These are phyloP conservation scores for Branchinecta lynchi DNA, from an alignment of 1,140 invertebrate genomes.

Conservation along the genomic window DNA sequence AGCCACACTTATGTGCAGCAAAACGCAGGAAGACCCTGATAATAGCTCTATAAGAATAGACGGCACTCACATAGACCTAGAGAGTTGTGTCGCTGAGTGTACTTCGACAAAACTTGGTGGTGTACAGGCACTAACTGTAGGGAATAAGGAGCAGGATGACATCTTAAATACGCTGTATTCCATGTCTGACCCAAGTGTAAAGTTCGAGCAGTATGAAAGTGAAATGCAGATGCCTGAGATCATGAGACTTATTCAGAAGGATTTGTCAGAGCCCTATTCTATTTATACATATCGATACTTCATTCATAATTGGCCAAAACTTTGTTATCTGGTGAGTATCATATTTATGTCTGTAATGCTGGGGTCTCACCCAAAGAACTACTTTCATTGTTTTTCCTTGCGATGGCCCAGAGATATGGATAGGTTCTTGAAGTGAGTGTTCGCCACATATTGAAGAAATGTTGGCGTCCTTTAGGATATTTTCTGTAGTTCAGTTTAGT, in stretches of 20 bases:
- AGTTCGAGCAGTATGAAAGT: conserved; percentile 64
- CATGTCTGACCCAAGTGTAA: conserved; percentile 24
- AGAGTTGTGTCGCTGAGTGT: too few species aligned
- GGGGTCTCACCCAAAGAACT: too few species aligned
- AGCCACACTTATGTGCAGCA: conserved; percentile 6
- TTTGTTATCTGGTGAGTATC: conserved; percentile 79
- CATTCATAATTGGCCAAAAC: conserved; percentile 98
- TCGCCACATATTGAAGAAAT: too few species aligned
- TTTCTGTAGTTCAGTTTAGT: too few species aligned
- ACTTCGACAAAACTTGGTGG: not conserved
- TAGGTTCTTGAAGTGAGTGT: too few species aligned
- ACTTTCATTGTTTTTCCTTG: too few species aligned
- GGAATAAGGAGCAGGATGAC: not conserved
- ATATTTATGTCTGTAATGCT: not conserved
- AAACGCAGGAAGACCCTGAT: not conserved
- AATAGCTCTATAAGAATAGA: not conserved
- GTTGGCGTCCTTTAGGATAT: too few species aligned
- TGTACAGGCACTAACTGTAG: not conserved
- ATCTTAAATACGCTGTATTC: not conserved
- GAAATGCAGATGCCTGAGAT: conserved; percentile 89
- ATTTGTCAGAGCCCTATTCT: conserved; percentile 97
- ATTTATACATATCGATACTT: conserved; percentile 99
- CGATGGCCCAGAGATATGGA: too few species aligned
- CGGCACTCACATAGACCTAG: not conserved
- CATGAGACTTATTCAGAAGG: conserved; percentile 96